Conservation (phyloP, 64 coral and sea anemone genomes). For the Hydrozoanthus tunicans region DNA sequence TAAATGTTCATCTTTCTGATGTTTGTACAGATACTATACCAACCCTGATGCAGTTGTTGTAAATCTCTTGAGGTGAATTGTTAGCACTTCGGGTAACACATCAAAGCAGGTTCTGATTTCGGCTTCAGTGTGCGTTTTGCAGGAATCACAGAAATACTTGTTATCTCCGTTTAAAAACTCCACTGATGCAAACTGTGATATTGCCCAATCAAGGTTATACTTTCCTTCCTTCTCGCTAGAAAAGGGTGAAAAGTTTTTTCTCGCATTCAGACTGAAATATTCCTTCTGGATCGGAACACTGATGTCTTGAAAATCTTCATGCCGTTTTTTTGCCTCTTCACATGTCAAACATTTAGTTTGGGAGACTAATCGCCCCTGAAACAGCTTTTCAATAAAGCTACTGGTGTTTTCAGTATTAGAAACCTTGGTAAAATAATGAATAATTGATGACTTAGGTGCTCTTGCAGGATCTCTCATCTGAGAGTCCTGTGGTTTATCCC, state of each 20-base stretch:
- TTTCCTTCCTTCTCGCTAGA: slow-evolving; percentile 38
- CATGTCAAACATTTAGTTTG: slow-evolving; percentile 96
- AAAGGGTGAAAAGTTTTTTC: slow-evolving; percentile 53
- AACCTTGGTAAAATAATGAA: slow-evolving; percentile 23
- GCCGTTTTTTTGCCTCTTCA: slow-evolving; percentile 79
- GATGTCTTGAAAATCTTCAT: slow-evolving; percentile 95
- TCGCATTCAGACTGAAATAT: slow-evolving; percentile 29
- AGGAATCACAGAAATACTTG: slow-evolving; percentile 98
- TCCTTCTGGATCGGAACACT: slow-evolving; percentile 90
- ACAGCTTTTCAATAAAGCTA: slow-evolving; percentile 68
- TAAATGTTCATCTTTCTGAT: too few species aligned
- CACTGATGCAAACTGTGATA: slow-evolving; percentile 91
- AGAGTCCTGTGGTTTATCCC: background rate
- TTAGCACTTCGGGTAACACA: slow-evolving; percentile 78
- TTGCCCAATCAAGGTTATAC: slow-evolving; percentile 76
- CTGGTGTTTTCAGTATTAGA: background rate
- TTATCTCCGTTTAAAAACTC: slow-evolving; percentile 90
- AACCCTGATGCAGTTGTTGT: slow-evolving; percentile 62
- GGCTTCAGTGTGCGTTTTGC: slow-evolving; percentile 84
- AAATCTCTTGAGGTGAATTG: slow-evolving; percentile 96
- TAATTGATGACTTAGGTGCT: slow-evolving; percentile 1
- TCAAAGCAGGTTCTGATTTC: slow-evolving; percentile 97
- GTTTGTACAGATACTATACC: background rate
- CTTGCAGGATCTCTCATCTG: background rate
- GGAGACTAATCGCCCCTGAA: slow-evolving; percentile 85